phyloP scores from a whole-genome alignment of 2,797 vertebrate genomes.

The Parotocinclus haroldoi region DNA sequence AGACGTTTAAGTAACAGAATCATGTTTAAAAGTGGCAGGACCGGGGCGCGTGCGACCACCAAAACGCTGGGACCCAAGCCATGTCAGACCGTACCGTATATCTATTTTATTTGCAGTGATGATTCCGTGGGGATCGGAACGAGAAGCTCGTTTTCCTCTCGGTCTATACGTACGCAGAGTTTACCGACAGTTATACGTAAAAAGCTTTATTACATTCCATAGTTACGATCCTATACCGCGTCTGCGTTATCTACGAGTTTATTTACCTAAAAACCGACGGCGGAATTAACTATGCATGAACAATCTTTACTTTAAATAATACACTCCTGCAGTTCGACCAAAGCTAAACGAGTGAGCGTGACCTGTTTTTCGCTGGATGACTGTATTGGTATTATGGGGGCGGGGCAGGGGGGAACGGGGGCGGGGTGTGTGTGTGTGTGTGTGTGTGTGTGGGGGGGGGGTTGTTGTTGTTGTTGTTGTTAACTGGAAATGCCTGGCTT shows the following conservation, averaged over 20 bases:
- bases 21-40: conserved; percentile 50
- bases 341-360: conserved; percentile 13
- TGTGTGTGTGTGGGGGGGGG: not conserved
- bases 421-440: too few species aligned
- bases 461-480: not conserved
- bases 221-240: conserved; percentile 72
- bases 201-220: conserved; percentile 59
- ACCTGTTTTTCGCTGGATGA: not conserved
- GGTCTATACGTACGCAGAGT: conserved; percentile 49
- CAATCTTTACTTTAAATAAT: conserved; percentile 31
- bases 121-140: conserved; percentile 48
- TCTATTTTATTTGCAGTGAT: conserved; percentile 55
- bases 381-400: not conserved
- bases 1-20: conserved; percentile 59
- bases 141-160: conserved; percentile 52
- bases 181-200: conserved; percentile 54
- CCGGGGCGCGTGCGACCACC: conserved; percentile 4
- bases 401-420: too few species aligned
- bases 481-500: conserved; percentile 49
- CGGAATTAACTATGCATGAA: conserved; percentile 53
- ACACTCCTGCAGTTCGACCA: conserved; percentile 35
- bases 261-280: conserved; percentile 61
- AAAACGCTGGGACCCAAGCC: conserved; percentile 46
- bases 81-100: conserved; percentile 49
- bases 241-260: conserved; percentile 67